Percentiles rank a stretch among this genome's conserved stretches.
phyloP scores from a whole-genome alignment of 2,888 invertebrate species.

The Buathra laborator region DNA sequence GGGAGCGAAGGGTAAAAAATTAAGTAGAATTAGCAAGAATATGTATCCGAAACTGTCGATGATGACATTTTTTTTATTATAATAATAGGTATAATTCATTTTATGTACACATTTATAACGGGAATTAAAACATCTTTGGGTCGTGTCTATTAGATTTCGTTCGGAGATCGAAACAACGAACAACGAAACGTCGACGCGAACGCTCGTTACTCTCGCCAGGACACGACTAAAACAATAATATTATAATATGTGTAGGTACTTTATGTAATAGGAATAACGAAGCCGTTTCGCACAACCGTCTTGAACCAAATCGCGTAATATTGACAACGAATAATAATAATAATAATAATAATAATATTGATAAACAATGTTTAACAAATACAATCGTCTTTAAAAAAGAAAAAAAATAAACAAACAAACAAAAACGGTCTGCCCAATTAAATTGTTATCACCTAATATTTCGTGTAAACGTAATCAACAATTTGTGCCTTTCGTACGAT shows the following conservation, averaged over 20 bases:
- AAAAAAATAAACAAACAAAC: conserved; percentile 6
- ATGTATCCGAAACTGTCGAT: conserved; percentile 73
- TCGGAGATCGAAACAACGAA: conserved; percentile 35
- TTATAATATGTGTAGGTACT: conserved; percentile 73
- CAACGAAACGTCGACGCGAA: conserved; percentile 17
- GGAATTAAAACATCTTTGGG: conserved; percentile 80
- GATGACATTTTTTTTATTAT: conserved; percentile 80
- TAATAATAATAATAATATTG: conserved; percentile 40
- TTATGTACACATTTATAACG: conserved; percentile 83
- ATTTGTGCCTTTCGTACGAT: conserved; percentile 68
- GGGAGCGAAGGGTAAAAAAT: neutral
- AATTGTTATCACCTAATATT: conserved; percentile 32
- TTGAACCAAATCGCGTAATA: conserved; percentile 47
- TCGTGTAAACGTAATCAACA: conserved; percentile 59
- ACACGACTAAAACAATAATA: conserved; percentile 72
- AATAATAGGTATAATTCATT: conserved; percentile 82
- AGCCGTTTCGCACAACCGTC: conserved; percentile 61
- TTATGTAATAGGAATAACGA: conserved; percentile 68
- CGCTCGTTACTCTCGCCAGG: conserved; percentile 54
- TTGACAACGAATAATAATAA: conserved; percentile 31
- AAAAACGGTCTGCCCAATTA: conserved; percentile 43
- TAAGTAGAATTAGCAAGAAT: conserved; percentile 8
- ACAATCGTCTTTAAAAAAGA: conserved; percentile 34
- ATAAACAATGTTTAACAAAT: conserved; percentile 42
- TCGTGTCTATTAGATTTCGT: conserved; percentile 60